Conservation (phyloP, 2,888 invertebrate species). For the Lamproptera curius region DNA sequence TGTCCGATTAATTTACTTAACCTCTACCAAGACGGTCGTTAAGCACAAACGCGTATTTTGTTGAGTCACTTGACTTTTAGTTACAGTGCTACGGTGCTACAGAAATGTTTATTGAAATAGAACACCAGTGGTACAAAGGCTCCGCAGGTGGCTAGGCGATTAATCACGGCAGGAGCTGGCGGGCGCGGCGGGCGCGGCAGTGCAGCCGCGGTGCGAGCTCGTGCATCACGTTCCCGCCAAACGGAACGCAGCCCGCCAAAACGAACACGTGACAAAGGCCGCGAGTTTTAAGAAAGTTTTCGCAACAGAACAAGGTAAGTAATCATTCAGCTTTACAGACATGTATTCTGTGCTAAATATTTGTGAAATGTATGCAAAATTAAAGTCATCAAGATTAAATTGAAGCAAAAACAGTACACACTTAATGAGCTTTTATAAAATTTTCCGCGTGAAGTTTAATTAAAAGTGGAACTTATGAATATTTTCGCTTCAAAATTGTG, state of each 20-base stretch:
- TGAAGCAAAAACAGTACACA: conserved; percentile 4
- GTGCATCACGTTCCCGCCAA: conserved; percentile 44
- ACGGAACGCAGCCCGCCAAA: conserved; percentile 12
- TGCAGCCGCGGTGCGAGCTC: conserved; percentile 56
- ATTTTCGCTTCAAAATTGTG: conserved; percentile 2
- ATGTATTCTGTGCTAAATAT: not conserved
- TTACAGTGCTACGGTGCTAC: conserved; percentile 21
- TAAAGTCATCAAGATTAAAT: conserved; percentile 1
- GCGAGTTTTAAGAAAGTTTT: conserved; percentile 1
- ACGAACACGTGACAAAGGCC: not conserved
- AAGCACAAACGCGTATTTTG: not conserved
- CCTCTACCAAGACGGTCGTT: too few species aligned
- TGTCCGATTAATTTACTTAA: too few species aligned
- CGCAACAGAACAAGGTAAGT: conserved; percentile 10
- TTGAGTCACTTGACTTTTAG: not conserved
- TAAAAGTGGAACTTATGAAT: not conserved
- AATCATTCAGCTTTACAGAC: not conserved
- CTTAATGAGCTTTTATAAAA: not conserved
- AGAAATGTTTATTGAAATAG: conserved; percentile 50
- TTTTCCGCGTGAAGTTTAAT: conserved; percentile 6
- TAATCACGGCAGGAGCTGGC: conserved; percentile 66
- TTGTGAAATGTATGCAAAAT: not conserved
- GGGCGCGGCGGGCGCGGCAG: conserved; percentile 59
- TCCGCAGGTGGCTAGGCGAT: conserved; percentile 73
- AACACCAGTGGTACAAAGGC: conserved; percentile 63